Percentiles rank a stretch among this genome's conserved stretches.
Conservation (phyloP, 2,113 vertebrate species). For the Onychorhynchus coronatus region DNA sequence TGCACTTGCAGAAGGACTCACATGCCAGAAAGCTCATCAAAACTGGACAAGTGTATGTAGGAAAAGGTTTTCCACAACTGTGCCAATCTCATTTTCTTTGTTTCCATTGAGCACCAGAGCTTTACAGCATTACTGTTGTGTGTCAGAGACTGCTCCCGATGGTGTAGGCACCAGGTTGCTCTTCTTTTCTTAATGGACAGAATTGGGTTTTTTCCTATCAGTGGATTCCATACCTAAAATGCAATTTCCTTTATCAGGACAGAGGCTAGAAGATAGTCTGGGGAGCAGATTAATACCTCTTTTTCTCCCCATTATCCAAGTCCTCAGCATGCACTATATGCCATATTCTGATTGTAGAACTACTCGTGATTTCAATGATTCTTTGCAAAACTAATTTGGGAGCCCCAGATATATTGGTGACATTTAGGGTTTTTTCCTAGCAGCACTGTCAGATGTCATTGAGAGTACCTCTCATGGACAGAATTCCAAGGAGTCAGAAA, state of each 20-base stretch:
- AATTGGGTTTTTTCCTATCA: background rate
- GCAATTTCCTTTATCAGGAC: background rate
- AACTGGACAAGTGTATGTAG: background rate
- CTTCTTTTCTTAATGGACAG: background rate
- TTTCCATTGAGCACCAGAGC: background rate
- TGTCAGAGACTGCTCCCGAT: background rate
- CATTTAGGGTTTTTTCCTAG: background rate
- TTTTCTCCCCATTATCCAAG: background rate
- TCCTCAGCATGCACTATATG: background rate
- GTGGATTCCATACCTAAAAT: background rate
- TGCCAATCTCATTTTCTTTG: background rate
- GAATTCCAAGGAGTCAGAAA: background rate
- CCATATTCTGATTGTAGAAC: background rate
- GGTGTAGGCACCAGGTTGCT: background rate
- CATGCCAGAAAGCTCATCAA: background rate
- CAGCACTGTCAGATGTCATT: background rate
- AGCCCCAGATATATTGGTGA: background rate
- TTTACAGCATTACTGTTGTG: rapidly evolving
- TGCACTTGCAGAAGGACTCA: background rate
- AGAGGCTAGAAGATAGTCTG: background rate
- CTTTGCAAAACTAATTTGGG: background rate
- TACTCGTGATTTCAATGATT: background rate
- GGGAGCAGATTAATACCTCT: background rate
- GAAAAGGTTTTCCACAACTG: background rate
- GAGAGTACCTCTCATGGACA: background rate